Percentiles rank a stretch among this genome's conserved stretches.
Conservation (phyloP, 2,113 vertebrate genomes). For the Orientallactaga bullata region DNA sequence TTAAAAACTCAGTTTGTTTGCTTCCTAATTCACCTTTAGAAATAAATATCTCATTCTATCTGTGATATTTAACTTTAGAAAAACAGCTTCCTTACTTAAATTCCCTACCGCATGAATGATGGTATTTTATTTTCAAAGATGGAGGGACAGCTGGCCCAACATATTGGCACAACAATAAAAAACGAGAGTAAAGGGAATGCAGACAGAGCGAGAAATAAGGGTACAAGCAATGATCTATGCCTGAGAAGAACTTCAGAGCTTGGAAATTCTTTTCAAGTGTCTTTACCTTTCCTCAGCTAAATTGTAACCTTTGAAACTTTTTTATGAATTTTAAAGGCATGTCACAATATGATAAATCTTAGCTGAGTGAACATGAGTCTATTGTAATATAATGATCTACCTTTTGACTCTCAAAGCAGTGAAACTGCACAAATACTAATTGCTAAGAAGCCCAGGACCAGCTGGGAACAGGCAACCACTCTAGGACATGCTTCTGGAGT, state of each 20-base stretch:
- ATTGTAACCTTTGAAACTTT: constrained; percentile 69
- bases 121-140: constrained; percentile 68
- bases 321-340: constrained; percentile 61
- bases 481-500: no score
- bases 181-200: constrained; percentile 59
- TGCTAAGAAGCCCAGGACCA: background rate
- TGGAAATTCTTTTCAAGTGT: constrained; percentile 45
- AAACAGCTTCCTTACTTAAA: constrained; percentile 20
- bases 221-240: constrained; percentile 78
- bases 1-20: background rate
- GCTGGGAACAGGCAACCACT: background rate
- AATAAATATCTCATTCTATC: background rate
- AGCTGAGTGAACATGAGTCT: background rate
- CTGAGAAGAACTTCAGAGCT: constrained; percentile 78
- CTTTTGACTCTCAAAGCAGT: background rate
- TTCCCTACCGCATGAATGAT: background rate
- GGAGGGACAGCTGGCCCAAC: constrained; percentile 76
- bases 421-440: constrained; percentile 11
- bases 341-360: background rate
- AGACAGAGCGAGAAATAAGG: constrained; percentile 78
- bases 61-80: background rate
- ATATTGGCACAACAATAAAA: constrained; percentile 78
- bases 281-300: background rate
- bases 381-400: background rate
- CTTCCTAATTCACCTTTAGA: background rate